phyloP scores from a whole-genome alignment of 2,888 invertebrate genomes.

The Andrena camellia region DNA sequence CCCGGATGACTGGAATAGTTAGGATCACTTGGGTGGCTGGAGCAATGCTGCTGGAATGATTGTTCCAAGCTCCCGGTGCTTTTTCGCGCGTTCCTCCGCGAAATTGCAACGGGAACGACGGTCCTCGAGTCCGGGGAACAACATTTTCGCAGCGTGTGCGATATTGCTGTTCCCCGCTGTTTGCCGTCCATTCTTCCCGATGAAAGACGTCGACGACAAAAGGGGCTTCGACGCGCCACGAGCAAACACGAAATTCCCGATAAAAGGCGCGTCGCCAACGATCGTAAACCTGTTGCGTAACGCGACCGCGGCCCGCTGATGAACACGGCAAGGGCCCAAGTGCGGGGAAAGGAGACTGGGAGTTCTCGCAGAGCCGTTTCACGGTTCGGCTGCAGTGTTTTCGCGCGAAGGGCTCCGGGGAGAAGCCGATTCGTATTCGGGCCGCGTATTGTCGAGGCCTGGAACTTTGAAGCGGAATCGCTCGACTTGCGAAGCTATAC shows the following conservation, averaged over 20 bases:
- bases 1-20: conserved; percentile 31
- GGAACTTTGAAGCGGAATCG: conserved; percentile 38
- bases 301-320: conserved; percentile 33
- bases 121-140: conserved; percentile 3
- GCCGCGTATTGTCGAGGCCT: conserved; percentile 8
- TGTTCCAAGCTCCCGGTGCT: not conserved
- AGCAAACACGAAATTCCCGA: conserved; percentile 37
- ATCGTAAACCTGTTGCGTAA: conserved; percentile 63
- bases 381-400: conserved; percentile 20
- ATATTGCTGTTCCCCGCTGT: not conserved
- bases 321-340: conserved; percentile 53
- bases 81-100: not conserved
- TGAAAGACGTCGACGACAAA: conserved; percentile 15
- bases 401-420: conserved; percentile 33
- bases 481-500: conserved; percentile 9
- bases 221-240: not conserved
- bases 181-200: conserved; percentile 1
- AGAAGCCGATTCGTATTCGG: conserved; percentile 48
- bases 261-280: conserved; percentile 1
- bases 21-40: conserved; percentile 11
- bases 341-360: not conserved
- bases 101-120: not conserved
- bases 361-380: conserved; percentile 22
- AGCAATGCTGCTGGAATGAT: conserved; percentile 16
- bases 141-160: not conserved